phyloP scores from a whole-genome alignment of 1,140 invertebrate genomes.

The Rhagoletis zephyria region DNA sequence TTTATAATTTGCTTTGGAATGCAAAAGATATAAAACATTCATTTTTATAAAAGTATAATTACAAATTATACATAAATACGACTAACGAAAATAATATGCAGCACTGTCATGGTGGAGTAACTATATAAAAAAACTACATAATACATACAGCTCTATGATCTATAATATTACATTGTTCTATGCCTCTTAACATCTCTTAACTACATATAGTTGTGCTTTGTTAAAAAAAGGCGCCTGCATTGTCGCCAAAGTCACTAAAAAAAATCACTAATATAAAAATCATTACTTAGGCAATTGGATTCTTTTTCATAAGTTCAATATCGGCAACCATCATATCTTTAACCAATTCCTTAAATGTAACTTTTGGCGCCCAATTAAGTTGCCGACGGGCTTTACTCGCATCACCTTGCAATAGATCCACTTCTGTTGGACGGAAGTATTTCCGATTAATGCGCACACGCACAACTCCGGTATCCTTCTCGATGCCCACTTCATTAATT shows the following conservation, averaged over 20 bases:
- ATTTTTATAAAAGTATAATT: not conserved
- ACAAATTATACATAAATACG: not conserved
- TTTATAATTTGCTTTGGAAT: constrained; percentile 43
- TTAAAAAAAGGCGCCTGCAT: not conserved
- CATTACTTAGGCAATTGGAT: constrained; percentile 83
- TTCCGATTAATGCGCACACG: constrained; percentile 93
- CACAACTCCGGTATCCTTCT: constrained; percentile 85
- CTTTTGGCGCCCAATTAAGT: constrained; percentile 90
- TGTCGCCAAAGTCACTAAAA: constrained; percentile 22
- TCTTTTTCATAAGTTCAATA: constrained; percentile 90
- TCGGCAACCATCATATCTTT: constrained; percentile 97
- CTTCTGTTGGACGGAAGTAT: constrained; percentile 98
- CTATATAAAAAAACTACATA: constrained; percentile 20
- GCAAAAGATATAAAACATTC: not conserved
- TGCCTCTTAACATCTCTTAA: not conserved
- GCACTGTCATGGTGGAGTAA: not conserved
- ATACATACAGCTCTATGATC: not conserved
- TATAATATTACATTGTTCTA: not conserved
- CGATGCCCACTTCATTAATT: constrained; percentile 88
- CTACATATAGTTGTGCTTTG: constrained; percentile 30
- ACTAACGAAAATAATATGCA: not conserved
- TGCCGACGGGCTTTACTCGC: constrained; percentile 89
- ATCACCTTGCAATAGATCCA: constrained; percentile 92
- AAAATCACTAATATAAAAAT: constrained; percentile 15
- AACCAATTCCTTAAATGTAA: constrained; percentile 89